Percentiles rank a stretch among this genome's conserved stretches.
These are phyloP conservation scores for Rhinella marina DNA, from an alignment of 2,797 vertebrate genomes.

Conservation along the genomic window DNA sequence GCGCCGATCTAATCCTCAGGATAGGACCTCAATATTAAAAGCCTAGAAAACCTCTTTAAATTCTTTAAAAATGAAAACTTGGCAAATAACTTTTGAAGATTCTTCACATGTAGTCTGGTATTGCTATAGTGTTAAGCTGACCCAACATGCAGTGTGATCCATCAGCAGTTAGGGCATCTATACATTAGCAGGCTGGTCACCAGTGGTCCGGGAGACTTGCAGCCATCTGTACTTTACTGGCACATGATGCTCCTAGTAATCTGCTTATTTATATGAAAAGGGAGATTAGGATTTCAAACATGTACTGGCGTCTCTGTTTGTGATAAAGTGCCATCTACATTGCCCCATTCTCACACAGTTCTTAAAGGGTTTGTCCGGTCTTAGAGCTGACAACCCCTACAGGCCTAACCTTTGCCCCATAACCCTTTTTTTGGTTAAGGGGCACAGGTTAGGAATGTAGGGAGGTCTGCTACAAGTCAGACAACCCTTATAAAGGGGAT, in stretches of 20 bases:
- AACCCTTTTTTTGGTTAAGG: no score
- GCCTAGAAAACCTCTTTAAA: no score
- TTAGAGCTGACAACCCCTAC: background rate
- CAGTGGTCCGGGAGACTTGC: no score
- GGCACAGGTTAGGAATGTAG: no score
- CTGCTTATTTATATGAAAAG: background rate
- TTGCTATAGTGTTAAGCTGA: background rate
- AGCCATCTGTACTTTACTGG: background rate
- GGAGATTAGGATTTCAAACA: background rate
- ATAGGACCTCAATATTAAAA: no score
- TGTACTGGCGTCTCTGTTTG: background rate
- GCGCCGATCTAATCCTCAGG: no score
- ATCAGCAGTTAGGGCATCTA: background rate
- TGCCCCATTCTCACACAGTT: background rate
- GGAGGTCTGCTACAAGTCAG: no score
- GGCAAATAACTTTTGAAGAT: no score
- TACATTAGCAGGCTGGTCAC: background rate
- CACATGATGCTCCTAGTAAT: background rate
- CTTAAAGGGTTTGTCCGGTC: no score
- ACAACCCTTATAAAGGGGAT: no score
- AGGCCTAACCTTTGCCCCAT: no score
- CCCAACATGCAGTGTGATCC: background rate
- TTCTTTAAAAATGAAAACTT: no score
- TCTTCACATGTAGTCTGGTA: background rate
- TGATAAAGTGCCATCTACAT: background rate